Evolutionary conservation across 1,140 invertebrate species (phyloP).

Genomic region (Bombus polaris): DNA sequence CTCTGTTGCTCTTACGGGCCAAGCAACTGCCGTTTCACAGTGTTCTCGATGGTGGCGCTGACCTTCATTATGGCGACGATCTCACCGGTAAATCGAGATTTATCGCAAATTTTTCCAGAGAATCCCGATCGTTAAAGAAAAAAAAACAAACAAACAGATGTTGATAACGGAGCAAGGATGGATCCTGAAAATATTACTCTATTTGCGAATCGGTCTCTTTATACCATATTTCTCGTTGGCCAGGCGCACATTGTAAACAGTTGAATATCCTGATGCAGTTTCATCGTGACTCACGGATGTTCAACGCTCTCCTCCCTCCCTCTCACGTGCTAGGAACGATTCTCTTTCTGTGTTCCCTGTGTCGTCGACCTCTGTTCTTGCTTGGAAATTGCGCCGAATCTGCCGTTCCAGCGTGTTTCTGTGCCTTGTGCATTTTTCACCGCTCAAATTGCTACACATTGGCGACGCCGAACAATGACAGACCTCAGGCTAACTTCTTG

Average conservation of each 20-base stretch:
- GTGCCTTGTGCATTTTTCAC: slow-evolving; percentile 43
- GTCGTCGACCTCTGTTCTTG: slow-evolving; percentile 76
- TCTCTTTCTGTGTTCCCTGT: slow-evolving; percentile 59
- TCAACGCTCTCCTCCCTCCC: slow-evolving; percentile 45
- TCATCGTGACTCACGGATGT: slow-evolving; percentile 75
- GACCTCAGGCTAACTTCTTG: slow-evolving; percentile 9
- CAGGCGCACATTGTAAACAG: slow-evolving; percentile 33
- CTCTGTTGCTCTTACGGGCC: slow-evolving; percentile 37
- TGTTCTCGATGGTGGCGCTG: slow-evolving; percentile 61
- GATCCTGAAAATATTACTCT: too few species aligned
- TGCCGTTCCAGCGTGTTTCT: slow-evolving; percentile 56
- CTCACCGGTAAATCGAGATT: slow-evolving; percentile 46
- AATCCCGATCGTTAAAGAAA: not conserved
- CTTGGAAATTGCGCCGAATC: slow-evolving; percentile 74
- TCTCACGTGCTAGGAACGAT: slow-evolving; percentile 46
- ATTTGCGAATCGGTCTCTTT: not conserved
- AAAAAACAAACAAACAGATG: not conserved
- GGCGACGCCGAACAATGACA: slow-evolving; percentile 33
- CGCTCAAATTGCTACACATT: slow-evolving; percentile 37
- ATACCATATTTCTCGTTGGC: not conserved
- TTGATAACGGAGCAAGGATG: too few species aligned
- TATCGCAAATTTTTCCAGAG: not conserved
- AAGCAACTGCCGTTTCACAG: slow-evolving; percentile 54
- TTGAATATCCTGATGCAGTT: slow-evolving; percentile 64
- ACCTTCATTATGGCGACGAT: slow-evolving; percentile 61